Evolutionary conservation across 35 echinoderm and acorn worm genomes (phyloP).

Genomic region (Diadema setosum): DNA sequence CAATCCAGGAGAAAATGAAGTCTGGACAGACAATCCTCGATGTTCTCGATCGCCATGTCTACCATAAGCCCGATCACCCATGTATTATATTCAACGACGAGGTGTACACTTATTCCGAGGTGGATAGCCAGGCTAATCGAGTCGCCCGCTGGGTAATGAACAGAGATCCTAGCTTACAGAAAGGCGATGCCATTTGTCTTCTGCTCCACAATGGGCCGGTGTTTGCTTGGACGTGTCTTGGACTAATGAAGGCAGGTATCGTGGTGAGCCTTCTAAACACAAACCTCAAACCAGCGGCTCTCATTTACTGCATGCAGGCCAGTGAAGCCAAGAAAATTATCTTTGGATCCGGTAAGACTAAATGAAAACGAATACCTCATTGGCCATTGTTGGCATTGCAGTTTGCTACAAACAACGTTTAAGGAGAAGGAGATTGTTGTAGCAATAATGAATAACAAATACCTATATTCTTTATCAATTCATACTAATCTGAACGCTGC

Average conservation of each 20-base stretch:
- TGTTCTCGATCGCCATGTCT: background rate
- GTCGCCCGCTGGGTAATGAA: background rate
- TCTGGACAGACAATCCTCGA: slow-evolving; percentile 7
- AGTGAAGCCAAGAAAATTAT: slow-evolving; percentile 2
- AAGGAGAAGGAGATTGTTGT: no score
- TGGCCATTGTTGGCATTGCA: no score
- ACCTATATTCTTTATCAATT: no score
- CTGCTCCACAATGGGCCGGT: background rate
- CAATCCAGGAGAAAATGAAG: background rate
- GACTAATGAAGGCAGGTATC: background rate
- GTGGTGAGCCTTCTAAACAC: background rate
- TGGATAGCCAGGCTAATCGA: background rate
- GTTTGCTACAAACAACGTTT: no score
- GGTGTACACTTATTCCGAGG: background rate
- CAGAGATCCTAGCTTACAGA: background rate
- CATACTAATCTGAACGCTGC: no score
- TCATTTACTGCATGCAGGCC: background rate
- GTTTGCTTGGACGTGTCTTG: background rate
- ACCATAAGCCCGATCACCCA: background rate
- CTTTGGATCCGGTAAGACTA: background rate
- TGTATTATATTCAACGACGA: background rate
- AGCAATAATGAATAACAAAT: no score
- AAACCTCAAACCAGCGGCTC: background rate
- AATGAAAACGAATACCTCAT: no score
- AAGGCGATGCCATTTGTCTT: background rate